These are phyloP conservation scores for Bradynema listronoti DNA, from an alignment of 1,140 invertebrate genomes.

Conservation along the genomic window DNA sequence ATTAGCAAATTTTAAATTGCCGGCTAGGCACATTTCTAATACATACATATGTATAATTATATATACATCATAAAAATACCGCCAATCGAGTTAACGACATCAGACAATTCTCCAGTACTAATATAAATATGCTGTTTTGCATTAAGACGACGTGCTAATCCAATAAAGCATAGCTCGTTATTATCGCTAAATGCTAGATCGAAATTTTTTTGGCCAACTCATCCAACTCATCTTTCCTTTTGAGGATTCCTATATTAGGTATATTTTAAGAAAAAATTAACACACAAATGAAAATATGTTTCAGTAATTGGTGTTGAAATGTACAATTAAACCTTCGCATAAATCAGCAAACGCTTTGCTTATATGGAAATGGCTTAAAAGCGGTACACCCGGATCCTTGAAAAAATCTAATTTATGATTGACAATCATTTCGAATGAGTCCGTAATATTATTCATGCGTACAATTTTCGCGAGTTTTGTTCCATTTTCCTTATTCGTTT, in stretches of 20 bases:
- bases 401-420: too few species aligned
- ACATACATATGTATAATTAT: not conserved
- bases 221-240: slow-evolving; percentile 34
- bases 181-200: slow-evolving; percentile 33
- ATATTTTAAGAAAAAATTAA: too few species aligned
- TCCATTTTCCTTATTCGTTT: slow-evolving; percentile 24
- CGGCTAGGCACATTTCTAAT: too few species aligned
- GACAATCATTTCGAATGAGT: too few species aligned
- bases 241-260: slow-evolving; percentile 34
- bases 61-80: slow-evolving; percentile 10
- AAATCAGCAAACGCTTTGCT: too few species aligned
- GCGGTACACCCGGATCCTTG: too few species aligned
- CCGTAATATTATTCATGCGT: slow-evolving; percentile 25
- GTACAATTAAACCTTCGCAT: too few species aligned
- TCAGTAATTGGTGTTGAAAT: too few species aligned
- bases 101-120: slow-evolving; percentile 35
- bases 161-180: slow-evolving; percentile 36
- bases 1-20: too few species aligned
- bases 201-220: slow-evolving; percentile 26
- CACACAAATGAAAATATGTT: too few species aligned
- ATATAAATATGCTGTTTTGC: slow-evolving; percentile 27
- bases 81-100: slow-evolving; percentile 19
- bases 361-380: too few species aligned
- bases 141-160: slow-evolving; percentile 27
- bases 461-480: slow-evolving; percentile 38